phyloP scores from a whole-genome alignment of 1,140 invertebrate genomes.

The Apolygus lucorum region DNA sequence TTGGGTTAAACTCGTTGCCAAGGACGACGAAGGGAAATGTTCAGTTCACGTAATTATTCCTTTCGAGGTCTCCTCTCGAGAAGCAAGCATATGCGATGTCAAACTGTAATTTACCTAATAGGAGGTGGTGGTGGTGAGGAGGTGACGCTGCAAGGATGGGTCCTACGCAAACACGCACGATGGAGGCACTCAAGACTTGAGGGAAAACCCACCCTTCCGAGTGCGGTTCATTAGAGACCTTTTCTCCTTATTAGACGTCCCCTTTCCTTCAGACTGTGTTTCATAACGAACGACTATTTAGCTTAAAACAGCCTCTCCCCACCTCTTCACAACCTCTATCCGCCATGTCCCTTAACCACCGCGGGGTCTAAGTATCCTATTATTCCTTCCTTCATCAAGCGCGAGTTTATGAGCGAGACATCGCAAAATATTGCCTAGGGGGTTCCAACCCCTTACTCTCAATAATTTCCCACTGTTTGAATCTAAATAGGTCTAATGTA shows the following conservation, averaged over 20 bases:
- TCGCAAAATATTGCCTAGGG: background rate
- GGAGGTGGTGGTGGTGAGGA: background rate
- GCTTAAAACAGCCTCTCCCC: background rate
- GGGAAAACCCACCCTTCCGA: background rate
- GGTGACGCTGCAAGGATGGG: background rate
- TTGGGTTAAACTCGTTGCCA: slow-evolving; percentile 2
- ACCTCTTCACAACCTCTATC: background rate
- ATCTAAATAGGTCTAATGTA: background rate
- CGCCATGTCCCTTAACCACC: background rate
- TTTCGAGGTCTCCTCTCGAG: background rate
- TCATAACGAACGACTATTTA: slow-evolving; percentile 20
- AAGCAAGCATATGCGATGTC: slow-evolving; percentile 11
- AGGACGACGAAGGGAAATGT: background rate
- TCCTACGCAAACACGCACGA: background rate
- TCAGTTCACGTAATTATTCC: background rate
- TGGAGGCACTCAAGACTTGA: slow-evolving; percentile 8
- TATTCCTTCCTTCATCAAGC: background rate
- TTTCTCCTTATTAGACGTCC: slow-evolving; percentile 12
- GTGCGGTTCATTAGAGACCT: slow-evolving; percentile 21
- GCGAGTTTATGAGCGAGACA: background rate
- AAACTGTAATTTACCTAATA: slow-evolving; percentile 22
- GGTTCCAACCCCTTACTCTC: background rate
- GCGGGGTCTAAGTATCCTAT: background rate
- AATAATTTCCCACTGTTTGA: background rate
- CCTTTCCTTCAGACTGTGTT: background rate